A percentile compares a stretch with the other conserved stretches of the same genome.
Conservation (phyloP, 1,140 invertebrate species). For the Cyrtorhinus lividipennis region DNA sequence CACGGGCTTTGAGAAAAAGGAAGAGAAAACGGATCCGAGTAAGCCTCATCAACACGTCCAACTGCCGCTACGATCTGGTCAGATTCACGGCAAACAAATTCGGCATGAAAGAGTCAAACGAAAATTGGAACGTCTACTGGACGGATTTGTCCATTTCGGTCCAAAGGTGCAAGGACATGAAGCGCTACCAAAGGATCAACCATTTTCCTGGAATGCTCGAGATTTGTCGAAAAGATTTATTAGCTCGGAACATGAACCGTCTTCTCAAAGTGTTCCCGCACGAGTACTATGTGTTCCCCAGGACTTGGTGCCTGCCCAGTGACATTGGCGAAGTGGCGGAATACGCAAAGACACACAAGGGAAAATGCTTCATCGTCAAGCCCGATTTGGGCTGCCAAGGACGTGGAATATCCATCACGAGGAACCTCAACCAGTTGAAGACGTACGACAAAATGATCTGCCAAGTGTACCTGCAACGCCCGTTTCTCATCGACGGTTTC, state of each 20-base stretch:
- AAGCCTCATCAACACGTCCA: conserved; percentile 48
- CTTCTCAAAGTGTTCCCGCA: conserved; percentile 73
- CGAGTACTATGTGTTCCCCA: conserved; percentile 82
- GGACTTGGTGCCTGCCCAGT: conserved; percentile 85
- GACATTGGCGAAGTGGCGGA: conserved; percentile 47
- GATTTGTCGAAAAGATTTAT: conserved; percentile 73
- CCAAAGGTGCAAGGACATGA: conserved; percentile 75
- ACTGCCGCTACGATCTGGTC: conserved; percentile 60
- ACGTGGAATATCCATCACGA: conserved; percentile 69
- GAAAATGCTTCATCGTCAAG: conserved; percentile 75
- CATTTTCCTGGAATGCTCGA: conserved; percentile 87
- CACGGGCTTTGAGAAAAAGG: too few species aligned
- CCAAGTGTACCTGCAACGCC: conserved; percentile 55
- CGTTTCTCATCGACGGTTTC: conserved; percentile 84
- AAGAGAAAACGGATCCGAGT: neutral
- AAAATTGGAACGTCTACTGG: conserved; percentile 81
- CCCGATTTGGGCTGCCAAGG: conserved; percentile 77
- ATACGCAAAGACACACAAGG: conserved; percentile 47
- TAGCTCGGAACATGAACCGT: conserved; percentile 69
- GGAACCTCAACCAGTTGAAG: conserved; percentile 48
- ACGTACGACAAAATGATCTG: conserved; percentile 72
- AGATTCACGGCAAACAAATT: conserved; percentile 48
- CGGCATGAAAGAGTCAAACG: conserved; percentile 65
- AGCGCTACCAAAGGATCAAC: conserved; percentile 59
- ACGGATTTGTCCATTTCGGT: conserved; percentile 68